Base-by-base conservation (phyloP, 1,140 invertebrate genomes). In the Drosophila busckii region DNA sequence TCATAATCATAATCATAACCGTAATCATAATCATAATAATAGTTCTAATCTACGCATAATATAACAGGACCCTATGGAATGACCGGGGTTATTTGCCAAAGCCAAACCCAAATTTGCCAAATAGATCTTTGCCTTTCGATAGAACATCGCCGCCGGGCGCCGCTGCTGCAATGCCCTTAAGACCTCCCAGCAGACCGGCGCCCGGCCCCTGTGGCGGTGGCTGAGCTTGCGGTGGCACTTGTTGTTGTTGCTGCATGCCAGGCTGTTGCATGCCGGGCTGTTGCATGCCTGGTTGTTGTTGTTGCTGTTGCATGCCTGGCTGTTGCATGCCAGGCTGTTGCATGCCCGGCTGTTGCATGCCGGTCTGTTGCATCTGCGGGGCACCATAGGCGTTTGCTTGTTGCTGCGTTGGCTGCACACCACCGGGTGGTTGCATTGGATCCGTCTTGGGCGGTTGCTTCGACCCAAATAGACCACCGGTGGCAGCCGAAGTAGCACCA, bases 81-180 rank as follows among this genome's bases (percentile, higher is more conserved):
- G 84, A 88, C 88, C 88, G 85, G 71, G 89, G 90, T 92, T 92
- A 93, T 92, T 93, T 93, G 61, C 91, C 91, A 70, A 86, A 86
- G 59, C 93, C 94, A 59, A 96, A 89, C 38, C 94, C 94, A 84
- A 96, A 96, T 89, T 95, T 96, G 91, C 95, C 95, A 88, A 96
- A 96, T 82, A 96, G 95, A 89, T 96, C 95, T 89, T 96, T 96
- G 63, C 94, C 95, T 88, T 96, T 96, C 65, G 94, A 95, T 23
- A 96, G 89, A 49, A 96, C 94, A 73, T 95, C 94, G 40, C 93
- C 93, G 35, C 93, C 93, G 53, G 93, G 93, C 26, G 93, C 93
- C 12, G 93, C 93, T 88, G 95, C 94, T 80, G 95, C 94, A 45
- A 83, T 86, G 5, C 84, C 69, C 58, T 86, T 86, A 20, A 87